Base-by-base conservation (phyloP, 2,888 invertebrate genomes). In the Ypsolopha sequella region DNA sequence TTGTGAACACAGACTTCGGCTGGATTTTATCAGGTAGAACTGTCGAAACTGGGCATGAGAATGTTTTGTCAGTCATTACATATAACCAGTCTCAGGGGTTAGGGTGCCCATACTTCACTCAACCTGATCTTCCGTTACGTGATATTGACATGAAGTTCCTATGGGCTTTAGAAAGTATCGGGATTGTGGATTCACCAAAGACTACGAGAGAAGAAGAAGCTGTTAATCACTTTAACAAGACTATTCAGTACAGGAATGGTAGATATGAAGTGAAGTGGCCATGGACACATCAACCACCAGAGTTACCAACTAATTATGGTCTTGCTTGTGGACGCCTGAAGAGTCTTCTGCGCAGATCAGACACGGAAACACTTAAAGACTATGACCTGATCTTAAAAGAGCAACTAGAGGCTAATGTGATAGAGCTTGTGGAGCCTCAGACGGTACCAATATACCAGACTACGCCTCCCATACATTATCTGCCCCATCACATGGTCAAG, bases 11-110 rank as follows among this genome's bases (percentile, higher is more conserved):
- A 11, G 14, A 43, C 2, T 43, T 52, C 11, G 48, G 52, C 33
- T 52, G 52, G 52, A 43, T 52, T 14, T 36, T n/a, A 7, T 48
- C 52, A 14, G 52, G 52, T 36, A 47, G 33, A 41, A 10, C 2
- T 4, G 6, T 35, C 1, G 24, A 7, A 14, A 8, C 11, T n/a
- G 9, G 36, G 1, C 1, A 24, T 36, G 7, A 8, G 6, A 36
- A 50, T 11, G 35, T 2, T 1, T 10, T 50, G 35, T 36, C 44
- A 4, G 44, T 50, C 1, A 3, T 50, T 3, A 50, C 50, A 7
- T 50, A 50, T 36, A 36, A 44, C 36, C 48, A 48, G 24, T 36
- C 48, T 3, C 13, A 33, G 34, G 7, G 8, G 7, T 11, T 14
- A 6, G 24, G 14, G 11, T 9, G 2, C 8, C 6, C 2, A 1